These are phyloP conservation scores for Chaetophractus vellerosus DNA, from an alignment of 2,797 vertebrate genomes.

Conservation along the genomic window DNA sequence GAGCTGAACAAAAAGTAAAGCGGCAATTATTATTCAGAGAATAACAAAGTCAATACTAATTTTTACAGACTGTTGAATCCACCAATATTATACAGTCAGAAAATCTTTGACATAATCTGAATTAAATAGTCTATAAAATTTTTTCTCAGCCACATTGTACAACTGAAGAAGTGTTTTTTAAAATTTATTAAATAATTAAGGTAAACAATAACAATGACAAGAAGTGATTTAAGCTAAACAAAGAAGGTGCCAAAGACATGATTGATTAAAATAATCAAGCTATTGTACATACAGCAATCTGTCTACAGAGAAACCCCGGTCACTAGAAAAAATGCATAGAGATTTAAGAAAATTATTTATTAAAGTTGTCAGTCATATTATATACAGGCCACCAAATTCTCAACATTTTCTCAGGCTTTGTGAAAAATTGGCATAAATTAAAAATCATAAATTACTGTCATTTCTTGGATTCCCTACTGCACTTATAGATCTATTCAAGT, in stretches of 20 bases:
- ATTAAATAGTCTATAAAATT: constrained; percentile 9
- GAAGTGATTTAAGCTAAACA: neutral
- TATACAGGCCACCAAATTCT: neutral
- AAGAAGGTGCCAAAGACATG: neutral
- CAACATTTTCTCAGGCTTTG: constrained; percentile 33
- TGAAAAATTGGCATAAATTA: neutral
- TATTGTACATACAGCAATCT: neutral
- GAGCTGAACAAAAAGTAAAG: constrained; percentile 53
- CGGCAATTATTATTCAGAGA: constrained; percentile 61
- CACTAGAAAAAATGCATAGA: neutral
- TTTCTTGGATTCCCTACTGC: neutral
- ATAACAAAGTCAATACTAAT: constrained; percentile 56
- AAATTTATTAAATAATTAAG: neutral
- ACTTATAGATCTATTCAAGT: neutral
- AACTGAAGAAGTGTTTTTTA: constrained; percentile 4
- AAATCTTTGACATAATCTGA: constrained; percentile 45
- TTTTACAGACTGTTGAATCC: constrained; percentile 49
- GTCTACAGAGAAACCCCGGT: neutral
- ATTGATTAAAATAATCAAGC: neutral
- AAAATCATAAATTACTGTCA: constrained; percentile 25
- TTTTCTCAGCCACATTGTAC: constrained; percentile 43
- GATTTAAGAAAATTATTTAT: constrained; percentile 22
- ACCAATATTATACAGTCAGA: neutral
- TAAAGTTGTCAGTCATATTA: constrained; percentile 36
- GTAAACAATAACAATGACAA: constrained; percentile 44